A percentile compares a stretch with the other conserved stretches of the same genome.
phyloP scores from a whole-genome alignment of 2,888 invertebrate genomes.

The Megamerina dolium region DNA sequence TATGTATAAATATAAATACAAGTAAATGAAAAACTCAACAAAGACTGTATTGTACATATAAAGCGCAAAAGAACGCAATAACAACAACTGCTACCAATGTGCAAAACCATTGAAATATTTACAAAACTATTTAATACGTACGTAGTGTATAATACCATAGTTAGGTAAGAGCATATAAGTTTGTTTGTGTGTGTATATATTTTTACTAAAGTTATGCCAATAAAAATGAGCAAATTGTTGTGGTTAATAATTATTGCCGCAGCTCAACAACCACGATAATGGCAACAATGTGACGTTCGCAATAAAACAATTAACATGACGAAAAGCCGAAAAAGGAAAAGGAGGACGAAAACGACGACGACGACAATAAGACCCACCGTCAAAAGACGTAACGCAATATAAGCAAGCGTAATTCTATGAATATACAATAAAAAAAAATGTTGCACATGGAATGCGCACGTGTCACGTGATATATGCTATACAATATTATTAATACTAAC shows the following conservation, averaged over 20 bases:
- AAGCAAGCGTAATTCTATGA: background rate
- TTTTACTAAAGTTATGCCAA: constrained; percentile 14
- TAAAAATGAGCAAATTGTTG: constrained; percentile 30
- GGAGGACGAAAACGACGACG: no score
- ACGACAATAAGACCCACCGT: constrained; percentile 29
- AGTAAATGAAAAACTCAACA: no score
- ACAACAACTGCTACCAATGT: background rate
- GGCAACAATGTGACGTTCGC: constrained; percentile 16
- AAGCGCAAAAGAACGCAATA: constrained; percentile 1
- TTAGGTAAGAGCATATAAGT: no score
- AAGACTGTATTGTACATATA: no score
- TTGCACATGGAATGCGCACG: constrained; percentile 24
- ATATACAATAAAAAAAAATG: background rate
- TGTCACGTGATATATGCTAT: constrained; percentile 30
- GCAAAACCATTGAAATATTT: no score
- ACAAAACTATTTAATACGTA: no score
- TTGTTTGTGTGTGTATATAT: no score
- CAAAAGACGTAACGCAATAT: background rate
- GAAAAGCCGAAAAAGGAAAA: constrained; percentile 36
- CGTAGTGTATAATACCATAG: no score
- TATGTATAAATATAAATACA: no score
- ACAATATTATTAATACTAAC: no score
- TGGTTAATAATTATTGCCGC: constrained; percentile 24
- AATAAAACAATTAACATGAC: constrained; percentile 37
- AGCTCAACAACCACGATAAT: constrained; percentile 13